A percentile compares a stretch with the other conserved stretches of the same genome.
phyloP scores from a whole-genome alignment of 2,888 invertebrate genomes.

The Sinotaia quadrata region DNA sequence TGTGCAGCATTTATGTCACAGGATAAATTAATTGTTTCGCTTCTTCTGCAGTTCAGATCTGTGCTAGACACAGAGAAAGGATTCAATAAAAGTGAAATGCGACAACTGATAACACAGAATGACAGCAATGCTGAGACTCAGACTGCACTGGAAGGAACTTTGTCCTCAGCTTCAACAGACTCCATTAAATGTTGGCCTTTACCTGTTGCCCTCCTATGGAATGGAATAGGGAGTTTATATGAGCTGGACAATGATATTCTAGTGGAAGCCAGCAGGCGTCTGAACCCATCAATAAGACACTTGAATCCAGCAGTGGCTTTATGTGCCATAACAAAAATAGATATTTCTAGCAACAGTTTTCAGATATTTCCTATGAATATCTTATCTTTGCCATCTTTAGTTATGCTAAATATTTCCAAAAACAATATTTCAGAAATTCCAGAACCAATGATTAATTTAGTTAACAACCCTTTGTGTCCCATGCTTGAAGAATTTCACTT shows the following conservation, averaged over 20 bases:
- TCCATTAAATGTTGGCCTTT: conserved; percentile 45
- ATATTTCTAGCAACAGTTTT: conserved; percentile 91
- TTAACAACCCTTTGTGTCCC: no score
- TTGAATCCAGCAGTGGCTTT: conserved; percentile 79
- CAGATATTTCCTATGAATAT: conserved; percentile 84
- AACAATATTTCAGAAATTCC: conserved; percentile 89
- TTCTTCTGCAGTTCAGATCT: conserved; percentile 87
- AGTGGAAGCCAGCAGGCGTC: conserved; percentile 84
- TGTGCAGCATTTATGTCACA: conserved; percentile 77
- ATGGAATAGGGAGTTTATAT: conserved; percentile 79
- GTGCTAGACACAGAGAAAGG: conserved; percentile 90
- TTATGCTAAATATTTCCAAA: conserved; percentile 87
- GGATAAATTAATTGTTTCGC: conserved; percentile 80
- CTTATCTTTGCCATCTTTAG: conserved; percentile 82
- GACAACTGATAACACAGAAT: no score
- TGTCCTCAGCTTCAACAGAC: conserved; percentile 44
- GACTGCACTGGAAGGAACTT: no score
- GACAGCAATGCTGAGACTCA: no score
- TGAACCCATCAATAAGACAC: conserved; percentile 84
- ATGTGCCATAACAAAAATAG: conserved; percentile 93
- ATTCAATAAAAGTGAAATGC: conserved; percentile 89
- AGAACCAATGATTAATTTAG: conserved; percentile 41
- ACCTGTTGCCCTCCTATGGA: conserved; percentile 91
- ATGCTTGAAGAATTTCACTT: conserved; percentile 89
- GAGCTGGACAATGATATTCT: conserved; percentile 84